Evolutionary conservation across 2,797 vertebrate species (phyloP).

Genomic region (Euthynnus affinis): DNA sequence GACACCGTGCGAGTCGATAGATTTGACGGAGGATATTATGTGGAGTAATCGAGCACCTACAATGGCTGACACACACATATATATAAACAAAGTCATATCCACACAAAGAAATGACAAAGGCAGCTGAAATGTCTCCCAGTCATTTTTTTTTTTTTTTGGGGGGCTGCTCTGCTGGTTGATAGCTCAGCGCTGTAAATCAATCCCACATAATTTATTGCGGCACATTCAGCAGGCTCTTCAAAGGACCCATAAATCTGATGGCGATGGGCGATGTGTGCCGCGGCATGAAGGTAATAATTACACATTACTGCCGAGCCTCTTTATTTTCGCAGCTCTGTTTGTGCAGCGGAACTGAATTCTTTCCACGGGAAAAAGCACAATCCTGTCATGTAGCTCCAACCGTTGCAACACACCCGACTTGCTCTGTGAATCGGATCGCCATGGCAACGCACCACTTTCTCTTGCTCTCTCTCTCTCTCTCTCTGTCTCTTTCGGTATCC

Average conservation of each 20-base stretch:
- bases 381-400: constrained; percentile 74
- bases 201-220: constrained; percentile 49
- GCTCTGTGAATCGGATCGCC: constrained; percentile 76
- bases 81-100: constrained; percentile 35
- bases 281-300: constrained; percentile 66
- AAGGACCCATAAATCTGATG: constrained; percentile 60
- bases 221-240: constrained; percentile 46
- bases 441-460: constrained; percentile 81
- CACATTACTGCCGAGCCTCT: constrained; percentile 58
- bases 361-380: constrained; percentile 63
- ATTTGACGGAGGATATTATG: constrained; percentile 50
- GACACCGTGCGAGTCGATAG: constrained; percentile 35
- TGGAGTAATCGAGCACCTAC: constrained; percentile 26
- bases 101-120: constrained; percentile 50
- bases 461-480: constrained; percentile 47
- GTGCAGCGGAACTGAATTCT: constrained; percentile 57
- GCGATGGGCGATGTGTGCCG: constrained; percentile 26
- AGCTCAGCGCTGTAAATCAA: constrained; percentile 57
- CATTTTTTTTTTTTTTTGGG: constrained; percentile 56
- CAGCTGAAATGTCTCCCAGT: constrained; percentile 45
- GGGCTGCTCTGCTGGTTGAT: constrained; percentile 30
- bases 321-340: constrained; percentile 56
- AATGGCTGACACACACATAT: constrained; percentile 36
- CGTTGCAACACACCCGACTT: constrained; percentile 53
- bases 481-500: constrained; percentile 13